Evolutionary conservation across 2,797 vertebrate species (phyloP).

Genomic region (Sebastolobus altivelis): DNA sequence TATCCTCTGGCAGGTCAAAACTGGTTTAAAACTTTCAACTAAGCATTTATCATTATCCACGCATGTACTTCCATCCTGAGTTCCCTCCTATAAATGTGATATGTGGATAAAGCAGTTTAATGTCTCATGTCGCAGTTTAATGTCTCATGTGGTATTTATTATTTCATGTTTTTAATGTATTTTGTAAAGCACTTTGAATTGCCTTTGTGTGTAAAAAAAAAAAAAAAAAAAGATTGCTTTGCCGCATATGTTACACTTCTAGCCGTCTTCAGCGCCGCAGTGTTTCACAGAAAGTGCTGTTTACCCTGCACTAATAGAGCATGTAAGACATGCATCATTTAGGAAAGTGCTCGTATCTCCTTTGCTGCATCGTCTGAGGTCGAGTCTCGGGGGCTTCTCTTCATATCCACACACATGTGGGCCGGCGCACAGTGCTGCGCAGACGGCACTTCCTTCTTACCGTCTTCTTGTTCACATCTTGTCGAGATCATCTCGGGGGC

Average conservation of each 20-base stretch:
- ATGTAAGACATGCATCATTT: slow-evolving; percentile 62
- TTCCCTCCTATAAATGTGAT: background rate
- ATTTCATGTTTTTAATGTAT: slow-evolving; percentile 3
- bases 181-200: background rate
- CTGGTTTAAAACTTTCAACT: background rate
- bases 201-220: background rate
- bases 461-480: slow-evolving; percentile 9
- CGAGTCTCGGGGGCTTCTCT: slow-evolving; percentile 38
- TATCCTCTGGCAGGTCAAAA: background rate
- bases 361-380: slow-evolving; percentile 34
- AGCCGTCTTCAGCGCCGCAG: background rate
- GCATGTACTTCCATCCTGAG: background rate
- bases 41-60: background rate
- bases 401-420: background rate
- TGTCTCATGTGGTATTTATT: background rate
- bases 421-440: background rate
- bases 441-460: background rate
- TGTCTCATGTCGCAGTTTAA: background rate
- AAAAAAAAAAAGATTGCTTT: background rate
- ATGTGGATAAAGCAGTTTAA: background rate
- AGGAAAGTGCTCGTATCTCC: slow-evolving; percentile 40
- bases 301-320: slow-evolving; percentile 48
- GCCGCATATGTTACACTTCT: background rate
- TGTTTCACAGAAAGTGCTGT: slow-evolving; percentile 20
- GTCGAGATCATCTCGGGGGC: slow-evolving; percentile 18